Percentiles rank a stretch among this genome's conserved stretches.
These are phyloP conservation scores for Girardinichthys multiradiatus DNA, from an alignment of 2,113 vertebrate species.

Conservation along the genomic window DNA sequence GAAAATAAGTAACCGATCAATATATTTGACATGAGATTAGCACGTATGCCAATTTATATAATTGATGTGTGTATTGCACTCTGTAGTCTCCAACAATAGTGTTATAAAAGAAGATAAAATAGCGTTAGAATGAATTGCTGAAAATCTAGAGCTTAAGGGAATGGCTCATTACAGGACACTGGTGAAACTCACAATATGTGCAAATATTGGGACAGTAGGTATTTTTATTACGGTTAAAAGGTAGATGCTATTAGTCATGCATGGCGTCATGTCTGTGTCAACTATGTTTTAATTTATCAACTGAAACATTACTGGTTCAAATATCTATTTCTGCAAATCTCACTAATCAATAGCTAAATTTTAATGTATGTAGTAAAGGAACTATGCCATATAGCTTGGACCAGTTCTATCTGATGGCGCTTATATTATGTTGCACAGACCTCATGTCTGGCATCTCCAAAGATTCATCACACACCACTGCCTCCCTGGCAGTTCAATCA, in stretches of 20 bases:
- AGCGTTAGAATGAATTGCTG: conserved; percentile 39
- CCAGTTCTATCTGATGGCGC: not conserved
- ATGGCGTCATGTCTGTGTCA: not conserved
- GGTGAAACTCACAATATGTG: conserved; percentile 29
- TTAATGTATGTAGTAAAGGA: not conserved
- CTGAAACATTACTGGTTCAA: not conserved
- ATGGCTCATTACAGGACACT: conserved; percentile 45
- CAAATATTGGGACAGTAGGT: conserved; percentile 2
- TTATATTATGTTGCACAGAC: conserved; percentile 11
- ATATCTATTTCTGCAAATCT: not conserved
- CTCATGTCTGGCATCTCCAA: conserved; percentile 8
- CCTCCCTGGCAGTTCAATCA: conserved; percentile 21
- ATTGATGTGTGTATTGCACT: conserved; percentile 38
- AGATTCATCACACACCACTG: conserved; percentile 4
- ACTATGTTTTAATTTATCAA: not conserved
- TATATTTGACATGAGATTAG: conserved; percentile 19
- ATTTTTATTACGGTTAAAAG: not conserved
- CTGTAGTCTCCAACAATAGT: conserved; percentile 20
- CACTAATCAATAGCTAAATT: not conserved
- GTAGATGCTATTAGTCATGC: not conserved
- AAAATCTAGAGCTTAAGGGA: conserved; percentile 13
- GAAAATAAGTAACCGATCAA: too few species aligned
- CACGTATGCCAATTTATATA: not conserved
- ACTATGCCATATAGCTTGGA: not conserved
- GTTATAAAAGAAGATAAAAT: conserved; percentile 42